These are phyloP conservation scores for Bombus breviceps DNA, from an alignment of 1,140 invertebrate species.

Conservation along the genomic window DNA sequence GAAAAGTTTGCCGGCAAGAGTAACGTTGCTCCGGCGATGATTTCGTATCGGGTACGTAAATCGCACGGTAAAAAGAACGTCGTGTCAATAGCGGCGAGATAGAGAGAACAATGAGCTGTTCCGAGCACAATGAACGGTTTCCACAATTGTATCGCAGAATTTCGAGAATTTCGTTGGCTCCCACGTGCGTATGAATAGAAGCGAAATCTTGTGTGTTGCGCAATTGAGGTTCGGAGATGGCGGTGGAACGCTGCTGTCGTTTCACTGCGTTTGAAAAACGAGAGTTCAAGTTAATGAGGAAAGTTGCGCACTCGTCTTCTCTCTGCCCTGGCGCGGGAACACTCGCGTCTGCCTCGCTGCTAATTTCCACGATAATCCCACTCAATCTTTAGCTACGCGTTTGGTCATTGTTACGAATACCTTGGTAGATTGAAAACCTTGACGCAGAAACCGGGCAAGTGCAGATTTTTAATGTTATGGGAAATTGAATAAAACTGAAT, in stretches of 20 bases:
- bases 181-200: slow-evolving; percentile 53
- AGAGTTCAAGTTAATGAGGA: slow-evolving; percentile 57
- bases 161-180: slow-evolving; percentile 52
- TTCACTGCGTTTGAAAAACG: slow-evolving; percentile 47
- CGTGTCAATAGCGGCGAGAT: not conserved
- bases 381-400: not conserved
- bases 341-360: not conserved
- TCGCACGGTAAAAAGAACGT: not conserved
- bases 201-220: slow-evolving; percentile 61
- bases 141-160: slow-evolving; percentile 46
- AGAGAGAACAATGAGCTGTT: slow-evolving; percentile 32
- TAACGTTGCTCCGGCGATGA: not conserved
- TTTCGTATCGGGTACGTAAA: not conserved
- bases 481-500: too few relatives aligned
- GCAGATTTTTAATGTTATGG: too few relatives aligned
- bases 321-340: not conserved
- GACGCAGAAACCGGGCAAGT: too few relatives aligned
- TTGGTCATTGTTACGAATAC: not conserved
- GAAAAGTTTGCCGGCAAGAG: too few relatives aligned
- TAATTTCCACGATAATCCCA: not conserved
- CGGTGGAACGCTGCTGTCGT: not conserved
- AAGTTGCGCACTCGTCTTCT: slow-evolving; percentile 30
- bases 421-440: too few relatives aligned
- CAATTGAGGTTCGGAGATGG: slow-evolving; percentile 23
- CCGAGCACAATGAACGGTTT: slow-evolving; percentile 33